These are phyloP conservation scores for Microcebus lehilahytsara DNA, from an alignment of 2,113 vertebrate genomes.

Conservation along the genomic window DNA sequence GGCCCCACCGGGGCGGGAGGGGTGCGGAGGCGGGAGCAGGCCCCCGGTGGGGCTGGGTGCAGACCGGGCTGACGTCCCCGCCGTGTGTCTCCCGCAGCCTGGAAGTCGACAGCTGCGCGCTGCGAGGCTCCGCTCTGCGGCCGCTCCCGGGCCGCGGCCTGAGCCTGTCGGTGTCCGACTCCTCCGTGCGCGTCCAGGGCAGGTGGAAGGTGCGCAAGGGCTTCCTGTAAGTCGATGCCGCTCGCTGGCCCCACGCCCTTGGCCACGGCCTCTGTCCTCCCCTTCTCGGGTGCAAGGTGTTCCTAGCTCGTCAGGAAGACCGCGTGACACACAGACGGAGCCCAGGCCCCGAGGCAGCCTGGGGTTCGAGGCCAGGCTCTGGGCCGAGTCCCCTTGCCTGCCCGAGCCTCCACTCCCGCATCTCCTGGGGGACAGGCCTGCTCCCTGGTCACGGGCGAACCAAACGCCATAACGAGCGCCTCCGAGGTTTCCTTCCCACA, in stretches of 20 bases:
- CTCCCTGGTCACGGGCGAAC: background rate
- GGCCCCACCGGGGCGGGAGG: rapidly evolving
- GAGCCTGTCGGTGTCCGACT: conserved; percentile 75
- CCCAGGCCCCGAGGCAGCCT: background rate
- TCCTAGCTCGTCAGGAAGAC: background rate
- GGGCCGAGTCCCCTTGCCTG: background rate
- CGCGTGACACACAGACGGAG: background rate
- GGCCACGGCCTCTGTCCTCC: background rate
- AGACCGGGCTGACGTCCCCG: background rate
- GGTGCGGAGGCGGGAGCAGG: background rate
- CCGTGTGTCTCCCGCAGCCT: conserved; percentile 61
- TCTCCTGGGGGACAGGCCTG: background rate
- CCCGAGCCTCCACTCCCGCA: background rate
- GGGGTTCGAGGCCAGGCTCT: background rate
- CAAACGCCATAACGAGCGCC: too few species aligned
- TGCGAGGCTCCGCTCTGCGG: conserved; percentile 52
- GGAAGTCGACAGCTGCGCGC: conserved; percentile 66
- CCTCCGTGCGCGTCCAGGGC: conserved; percentile 65
- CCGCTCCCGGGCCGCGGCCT: conserved; percentile 70
- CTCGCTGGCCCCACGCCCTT: background rate
- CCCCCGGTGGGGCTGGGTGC: background rate
- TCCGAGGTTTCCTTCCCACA: background rate
- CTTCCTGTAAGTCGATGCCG: conserved; percentile 59
- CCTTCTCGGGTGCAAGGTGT: background rate
- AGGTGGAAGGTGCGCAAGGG: conserved; percentile 67